Percentiles rank a stretch among this genome's conserved stretches.
Conservation (phyloP, 2,888 invertebrate genomes). For the Prenolepis imparis region DNA sequence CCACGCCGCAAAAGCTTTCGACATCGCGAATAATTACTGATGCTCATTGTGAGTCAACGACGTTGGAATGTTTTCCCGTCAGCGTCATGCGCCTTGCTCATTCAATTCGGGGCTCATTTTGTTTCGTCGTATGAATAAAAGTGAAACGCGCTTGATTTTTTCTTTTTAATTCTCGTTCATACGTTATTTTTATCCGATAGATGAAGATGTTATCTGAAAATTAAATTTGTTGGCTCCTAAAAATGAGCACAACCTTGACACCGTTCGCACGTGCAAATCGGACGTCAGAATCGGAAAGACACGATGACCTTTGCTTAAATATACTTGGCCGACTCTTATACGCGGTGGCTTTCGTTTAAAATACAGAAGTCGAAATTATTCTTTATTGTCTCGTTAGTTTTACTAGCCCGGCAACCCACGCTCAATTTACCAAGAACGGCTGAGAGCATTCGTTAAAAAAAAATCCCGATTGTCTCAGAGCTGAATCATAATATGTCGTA, state of each 20-base stretch:
- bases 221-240: background rate
- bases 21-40: constrained; percentile 49
- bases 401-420: constrained; percentile 67
- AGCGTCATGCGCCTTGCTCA: constrained; percentile 23
- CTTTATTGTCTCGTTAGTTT: constrained; percentile 46
- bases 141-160: background rate
- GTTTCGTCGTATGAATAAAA: constrained; percentile 29
- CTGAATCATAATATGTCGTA: constrained; percentile 8
- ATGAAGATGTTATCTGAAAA: background rate
- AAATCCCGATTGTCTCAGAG: background rate
- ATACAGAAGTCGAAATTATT: constrained; percentile 26
- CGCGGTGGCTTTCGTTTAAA: constrained; percentile 29
- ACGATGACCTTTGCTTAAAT: background rate
- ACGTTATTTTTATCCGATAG: background rate
- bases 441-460: constrained; percentile 37
- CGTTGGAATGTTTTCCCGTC: constrained; percentile 34
- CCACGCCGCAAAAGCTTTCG: constrained; percentile 23
- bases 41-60: constrained; percentile 45
- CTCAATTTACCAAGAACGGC: constrained; percentile 68
- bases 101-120: constrained; percentile 24
- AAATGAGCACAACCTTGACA: background rate
- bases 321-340: constrained; percentile 8
- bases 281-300: constrained; percentile 24
- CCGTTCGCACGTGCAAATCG: background rate
- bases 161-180: background rate